Evolutionary conservation across 2,797 vertebrate species (phyloP), one percentile per base, ranked within the genome.

Genomic region (Hypotaenidia okinawae): DNA sequence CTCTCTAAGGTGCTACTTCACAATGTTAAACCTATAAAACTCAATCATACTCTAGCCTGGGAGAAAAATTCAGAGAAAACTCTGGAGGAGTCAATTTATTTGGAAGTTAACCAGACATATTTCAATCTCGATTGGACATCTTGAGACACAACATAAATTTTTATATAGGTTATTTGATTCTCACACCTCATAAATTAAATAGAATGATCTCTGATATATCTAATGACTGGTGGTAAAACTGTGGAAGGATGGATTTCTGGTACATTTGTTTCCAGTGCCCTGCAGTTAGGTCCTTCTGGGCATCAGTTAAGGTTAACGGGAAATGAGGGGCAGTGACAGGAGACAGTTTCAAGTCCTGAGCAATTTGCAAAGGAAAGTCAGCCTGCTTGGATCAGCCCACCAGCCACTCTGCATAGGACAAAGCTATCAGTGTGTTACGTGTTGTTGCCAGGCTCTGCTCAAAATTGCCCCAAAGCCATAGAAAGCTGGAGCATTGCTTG

Each of bases 71-170:
- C 90, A 52, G 92, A 95, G 91, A 97, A 97, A 96, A 94, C 91
- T 96, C 93, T 59, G 73, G 94, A 93, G 94, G 81, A 97, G 95
- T 97, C 94, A 85, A 95, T 97, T 96, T 97, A 96, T 97, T 97
- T 97, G 95, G 95, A 97, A 97, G 97, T 97, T 97, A 96, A 96
- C 96, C 90, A 97, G 95, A 97, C 93, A 95, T 97, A 97, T 98
- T 98, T 97, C 94, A 94, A 93, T 97, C 97, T 97, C 84, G 43
- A 95, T 97, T 96, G 97, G 94, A 97, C 97, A 97, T 96, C 95
- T 94, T 96, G 95, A 98, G 97, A 98, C 96, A 97, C 96, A 97
- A 97, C 85, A 94, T 96, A 97, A 98, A 98, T 93, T 97, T 97
- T 97, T 97, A 97, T 97, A 96, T 93, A 95, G 91, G 94, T 97